Percentiles rank a stretch among this genome's conserved stretches.
phyloP scores from a whole-genome alignment of 2,113 vertebrate species.

The Pelmatolapia mariae region DNA sequence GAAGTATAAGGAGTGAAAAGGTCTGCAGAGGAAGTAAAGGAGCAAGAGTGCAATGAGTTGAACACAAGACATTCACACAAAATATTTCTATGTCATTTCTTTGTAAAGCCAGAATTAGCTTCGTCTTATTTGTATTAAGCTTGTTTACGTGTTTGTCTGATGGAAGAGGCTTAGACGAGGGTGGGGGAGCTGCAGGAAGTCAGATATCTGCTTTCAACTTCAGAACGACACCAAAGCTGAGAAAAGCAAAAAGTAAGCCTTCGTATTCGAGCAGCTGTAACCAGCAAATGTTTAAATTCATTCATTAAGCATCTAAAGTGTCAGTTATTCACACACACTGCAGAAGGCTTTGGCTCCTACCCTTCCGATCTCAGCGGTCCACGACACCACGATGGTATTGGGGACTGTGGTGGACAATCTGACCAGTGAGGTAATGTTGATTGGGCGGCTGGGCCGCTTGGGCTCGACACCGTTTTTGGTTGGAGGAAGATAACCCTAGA shows the following conservation, averaged over 20 bases:
- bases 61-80: background rate
- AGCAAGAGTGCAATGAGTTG: background rate
- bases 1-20: background rate
- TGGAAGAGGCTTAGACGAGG: background rate
- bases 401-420: slow-evolving; percentile 94
- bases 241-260: background rate
- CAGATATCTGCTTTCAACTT: background rate
- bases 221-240: background rate
- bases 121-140: background rate
- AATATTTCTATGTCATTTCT: background rate
- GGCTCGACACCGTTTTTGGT: slow-evolving; percentile 99
- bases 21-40: background rate
- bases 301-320: background rate
- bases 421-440: slow-evolving; percentile 98
- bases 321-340: background rate
- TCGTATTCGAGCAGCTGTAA: background rate
- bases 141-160: background rate
- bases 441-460: slow-evolving; percentile 97
- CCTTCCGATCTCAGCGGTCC: slow-evolving; percentile 96
- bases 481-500: slow-evolving; percentile 96
- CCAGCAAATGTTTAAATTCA: background rate
- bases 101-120: background rate
- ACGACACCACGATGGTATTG: slow-evolving; percentile 97
- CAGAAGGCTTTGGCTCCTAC: slow-evolving; percentile 65
- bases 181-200: background rate